Conservation (phyloP, 2,113 vertebrate genomes). For the Addax nasomaculatus region DNA sequence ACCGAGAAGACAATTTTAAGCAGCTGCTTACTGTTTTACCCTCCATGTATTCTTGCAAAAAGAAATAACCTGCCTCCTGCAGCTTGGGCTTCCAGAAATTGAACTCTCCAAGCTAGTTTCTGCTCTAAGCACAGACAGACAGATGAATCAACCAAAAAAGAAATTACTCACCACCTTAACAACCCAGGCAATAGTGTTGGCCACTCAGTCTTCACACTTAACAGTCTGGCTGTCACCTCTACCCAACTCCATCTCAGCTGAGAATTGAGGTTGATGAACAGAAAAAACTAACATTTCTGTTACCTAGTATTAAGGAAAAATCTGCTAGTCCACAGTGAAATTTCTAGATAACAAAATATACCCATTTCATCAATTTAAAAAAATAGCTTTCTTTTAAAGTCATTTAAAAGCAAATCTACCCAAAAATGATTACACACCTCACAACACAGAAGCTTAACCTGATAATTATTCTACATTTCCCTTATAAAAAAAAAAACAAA, state of each 20-base stretch:
- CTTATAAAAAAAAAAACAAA: background rate
- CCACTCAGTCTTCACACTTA: background rate
- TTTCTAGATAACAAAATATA: background rate
- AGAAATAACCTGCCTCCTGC: background rate
- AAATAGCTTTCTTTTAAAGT: background rate
- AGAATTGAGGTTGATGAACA: background rate
- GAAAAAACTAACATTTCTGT: background rate
- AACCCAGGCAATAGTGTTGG: background rate
- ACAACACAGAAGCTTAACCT: background rate
- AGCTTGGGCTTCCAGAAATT: background rate
- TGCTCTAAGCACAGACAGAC: background rate
- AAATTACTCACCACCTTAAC: background rate
- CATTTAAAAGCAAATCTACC: background rate
- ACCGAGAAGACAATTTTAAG: background rate
- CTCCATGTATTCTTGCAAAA: background rate
- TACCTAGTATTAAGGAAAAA: background rate
- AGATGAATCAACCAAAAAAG: background rate
- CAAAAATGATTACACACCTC: background rate
- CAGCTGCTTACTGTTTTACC: background rate
- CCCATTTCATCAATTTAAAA: background rate
- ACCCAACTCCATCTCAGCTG: background rate
- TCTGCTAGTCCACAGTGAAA: background rate
- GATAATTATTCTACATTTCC: background rate
- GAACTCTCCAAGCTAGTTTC: background rate
- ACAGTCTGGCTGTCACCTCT: background rate